These are phyloP conservation scores for Leptura quadrifasciata DNA, from an alignment of 2,888 invertebrate genomes.

Conservation along the genomic window DNA sequence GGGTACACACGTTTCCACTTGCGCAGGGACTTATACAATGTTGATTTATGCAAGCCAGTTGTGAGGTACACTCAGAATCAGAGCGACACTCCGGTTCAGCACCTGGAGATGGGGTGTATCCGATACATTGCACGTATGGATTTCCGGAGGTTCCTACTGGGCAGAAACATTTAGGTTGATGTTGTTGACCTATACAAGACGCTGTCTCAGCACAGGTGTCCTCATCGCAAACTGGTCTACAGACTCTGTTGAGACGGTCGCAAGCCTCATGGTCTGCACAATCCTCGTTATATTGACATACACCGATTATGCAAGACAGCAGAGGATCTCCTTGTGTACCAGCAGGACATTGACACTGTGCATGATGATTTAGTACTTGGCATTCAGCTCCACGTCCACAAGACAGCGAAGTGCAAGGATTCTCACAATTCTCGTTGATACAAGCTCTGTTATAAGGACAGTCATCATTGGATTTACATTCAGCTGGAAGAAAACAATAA, in stretches of 20 bases:
- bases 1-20: conserved; percentile 82
- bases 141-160: conserved; percentile 86
- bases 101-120: conserved; percentile 69
- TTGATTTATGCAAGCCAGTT: conserved; percentile 85
- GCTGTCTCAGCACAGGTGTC: conserved; percentile 88
- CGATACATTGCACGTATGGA: conserved; percentile 83
- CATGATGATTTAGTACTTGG: conserved; percentile 83
- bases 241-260: conserved; percentile 87
- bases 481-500: conserved; percentile 76
- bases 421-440: conserved; percentile 85
- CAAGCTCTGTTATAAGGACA: conserved; percentile 92
- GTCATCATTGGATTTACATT: conserved; percentile 85
- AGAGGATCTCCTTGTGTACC: conserved; percentile 91
- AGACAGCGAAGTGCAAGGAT: conserved; percentile 82
- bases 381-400: conserved; percentile 90
- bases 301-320: conserved; percentile 87
- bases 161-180: conserved; percentile 87
- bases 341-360: conserved; percentile 88
- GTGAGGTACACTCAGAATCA: conserved; percentile 86
- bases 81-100: conserved; percentile 80
- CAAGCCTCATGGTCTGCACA: conserved; percentile 90
- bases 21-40: conserved; percentile 87
- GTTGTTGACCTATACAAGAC: conserved; percentile 83
- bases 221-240: conserved; percentile 88
- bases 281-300: conserved; percentile 92